phyloP scores from a whole-genome alignment of 1,140 invertebrate species.

The Apolygus lucorum region DNA sequence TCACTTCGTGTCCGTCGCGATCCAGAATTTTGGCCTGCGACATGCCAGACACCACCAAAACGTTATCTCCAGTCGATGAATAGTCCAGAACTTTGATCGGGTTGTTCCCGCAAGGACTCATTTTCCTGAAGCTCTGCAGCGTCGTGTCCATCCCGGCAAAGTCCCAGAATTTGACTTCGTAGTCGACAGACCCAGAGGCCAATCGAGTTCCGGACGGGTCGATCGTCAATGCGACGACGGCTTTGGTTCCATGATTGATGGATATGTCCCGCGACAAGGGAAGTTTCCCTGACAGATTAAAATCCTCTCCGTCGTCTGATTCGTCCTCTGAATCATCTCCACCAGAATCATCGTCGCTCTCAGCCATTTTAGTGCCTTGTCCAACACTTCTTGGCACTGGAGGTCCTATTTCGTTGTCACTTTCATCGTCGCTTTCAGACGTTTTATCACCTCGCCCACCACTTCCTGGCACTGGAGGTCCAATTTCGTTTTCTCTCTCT shows the following conservation, averaged over 20 bases:
- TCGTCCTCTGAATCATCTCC: conserved; percentile 28
- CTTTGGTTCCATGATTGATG: conserved; percentile 76
- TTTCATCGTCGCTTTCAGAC: too few species aligned
- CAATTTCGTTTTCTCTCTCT: too few species aligned
- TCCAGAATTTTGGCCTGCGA: conserved; percentile 90
- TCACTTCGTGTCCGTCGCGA: conserved; percentile 88
- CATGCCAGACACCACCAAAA: conserved; percentile 89
- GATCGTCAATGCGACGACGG: conserved; percentile 75
- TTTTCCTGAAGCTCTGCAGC: conserved; percentile 79
- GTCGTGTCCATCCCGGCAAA: conserved; percentile 95
- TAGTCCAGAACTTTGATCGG: conserved; percentile 86
- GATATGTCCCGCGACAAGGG: conserved; percentile 71
- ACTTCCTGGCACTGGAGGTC: too few species aligned
- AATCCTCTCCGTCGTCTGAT: conserved; percentile 41
- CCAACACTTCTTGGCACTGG: conserved; percentile 16
- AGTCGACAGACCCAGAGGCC: conserved; percentile 88
- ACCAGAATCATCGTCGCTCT: too few species aligned
- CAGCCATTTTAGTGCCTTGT: conserved; percentile 5
- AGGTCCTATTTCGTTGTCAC: conserved; percentile 20
- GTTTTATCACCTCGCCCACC: too few species aligned
- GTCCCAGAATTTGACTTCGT: conserved; percentile 95
- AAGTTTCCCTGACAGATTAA: conserved; percentile 52
- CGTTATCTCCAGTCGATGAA: conserved; percentile 84
- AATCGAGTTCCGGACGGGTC: conserved; percentile 89
- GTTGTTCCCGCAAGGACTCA: conserved; percentile 91